phyloP scores from a whole-genome alignment of 1,140 invertebrate genomes.

The Andricus grossulariae region DNA sequence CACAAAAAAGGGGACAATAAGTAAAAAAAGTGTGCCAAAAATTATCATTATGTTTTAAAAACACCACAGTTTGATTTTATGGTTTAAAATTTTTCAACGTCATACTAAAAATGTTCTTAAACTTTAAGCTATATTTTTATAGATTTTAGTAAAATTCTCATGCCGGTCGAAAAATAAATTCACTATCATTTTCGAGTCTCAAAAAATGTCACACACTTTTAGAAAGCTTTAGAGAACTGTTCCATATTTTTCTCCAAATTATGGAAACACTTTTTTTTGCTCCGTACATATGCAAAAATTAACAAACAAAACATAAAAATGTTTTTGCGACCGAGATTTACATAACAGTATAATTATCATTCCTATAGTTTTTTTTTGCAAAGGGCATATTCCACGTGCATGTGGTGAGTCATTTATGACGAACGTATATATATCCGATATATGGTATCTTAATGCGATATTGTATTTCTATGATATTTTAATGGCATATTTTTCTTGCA shows the following conservation, averaged over 20 bases:
- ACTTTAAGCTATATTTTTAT: no score
- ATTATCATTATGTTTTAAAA: not conserved
- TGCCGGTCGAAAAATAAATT: no score
- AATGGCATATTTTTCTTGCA: constrained; percentile 9
- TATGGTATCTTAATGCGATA: constrained; percentile 5
- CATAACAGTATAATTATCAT: not conserved
- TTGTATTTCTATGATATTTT: constrained; percentile 8
- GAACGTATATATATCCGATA: not conserved
- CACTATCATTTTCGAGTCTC: no score
- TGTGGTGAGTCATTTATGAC: constrained; percentile 10
- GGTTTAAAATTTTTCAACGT: not conserved
- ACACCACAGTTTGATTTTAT: not conserved
- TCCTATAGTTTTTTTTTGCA: not conserved
- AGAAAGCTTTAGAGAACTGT: no score
- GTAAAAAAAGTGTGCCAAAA: not conserved
- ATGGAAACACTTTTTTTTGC: no score
- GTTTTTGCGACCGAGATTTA: not conserved
- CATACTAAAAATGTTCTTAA: no score
- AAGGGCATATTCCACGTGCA: constrained; percentile 12
- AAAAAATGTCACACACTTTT: no score
- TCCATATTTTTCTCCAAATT: no score
- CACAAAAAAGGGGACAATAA: not conserved
- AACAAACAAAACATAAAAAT: no score
- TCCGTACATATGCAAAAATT: no score
- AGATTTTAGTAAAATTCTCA: no score